Percentiles rank a stretch among this genome's conserved stretches.
Conservation (phyloP, 2,888 invertebrate genomes). For the Melanophora roralis region DNA sequence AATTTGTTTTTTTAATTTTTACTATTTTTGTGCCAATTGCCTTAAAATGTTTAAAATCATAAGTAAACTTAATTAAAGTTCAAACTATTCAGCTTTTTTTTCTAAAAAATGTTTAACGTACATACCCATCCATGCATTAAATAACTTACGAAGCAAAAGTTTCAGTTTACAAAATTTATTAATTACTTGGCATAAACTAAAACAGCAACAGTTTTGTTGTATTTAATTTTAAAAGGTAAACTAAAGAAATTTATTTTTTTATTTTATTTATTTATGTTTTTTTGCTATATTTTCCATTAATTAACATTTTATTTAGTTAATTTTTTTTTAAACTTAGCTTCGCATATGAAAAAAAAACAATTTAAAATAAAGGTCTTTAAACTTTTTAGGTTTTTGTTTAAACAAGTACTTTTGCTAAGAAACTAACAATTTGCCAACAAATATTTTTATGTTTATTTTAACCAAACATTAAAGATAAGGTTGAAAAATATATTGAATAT, state of each 20-base stretch:
- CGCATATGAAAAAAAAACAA: slow-evolving; percentile 10
- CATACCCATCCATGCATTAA: not conserved
- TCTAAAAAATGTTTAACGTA: not conserved
- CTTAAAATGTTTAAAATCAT: not conserved
- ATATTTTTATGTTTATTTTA: slow-evolving; percentile 52
- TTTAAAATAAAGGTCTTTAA: slow-evolving; percentile 28
- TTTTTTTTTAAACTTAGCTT: not conserved
- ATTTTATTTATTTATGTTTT: too few relatives aligned
- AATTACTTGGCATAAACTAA: slow-evolving; percentile 8
- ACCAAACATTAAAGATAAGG: slow-evolving; percentile 36
- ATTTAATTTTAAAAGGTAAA: not conserved
- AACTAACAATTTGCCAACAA: slow-evolving; percentile 43
- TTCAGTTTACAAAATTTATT: slow-evolving; percentile 38
- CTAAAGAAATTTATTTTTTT: not conserved
- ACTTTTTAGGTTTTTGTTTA: slow-evolving; percentile 1
- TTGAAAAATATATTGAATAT: not conserved
- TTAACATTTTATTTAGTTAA: slow-evolving; percentile 7
- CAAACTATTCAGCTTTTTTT: not conserved
- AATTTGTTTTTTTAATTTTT: not conserved
- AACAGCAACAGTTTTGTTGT: slow-evolving; percentile 25
- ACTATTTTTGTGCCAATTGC: not conserved
- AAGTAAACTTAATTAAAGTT: slow-evolving; percentile 9
- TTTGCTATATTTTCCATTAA: slow-evolving; percentile 31
- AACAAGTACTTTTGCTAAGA: not conserved
- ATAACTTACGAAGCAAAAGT: slow-evolving; percentile 13